These are phyloP conservation scores for Agapetus fuscipes DNA, from an alignment of 2,888 invertebrate genomes.

Conservation along the genomic window DNA sequence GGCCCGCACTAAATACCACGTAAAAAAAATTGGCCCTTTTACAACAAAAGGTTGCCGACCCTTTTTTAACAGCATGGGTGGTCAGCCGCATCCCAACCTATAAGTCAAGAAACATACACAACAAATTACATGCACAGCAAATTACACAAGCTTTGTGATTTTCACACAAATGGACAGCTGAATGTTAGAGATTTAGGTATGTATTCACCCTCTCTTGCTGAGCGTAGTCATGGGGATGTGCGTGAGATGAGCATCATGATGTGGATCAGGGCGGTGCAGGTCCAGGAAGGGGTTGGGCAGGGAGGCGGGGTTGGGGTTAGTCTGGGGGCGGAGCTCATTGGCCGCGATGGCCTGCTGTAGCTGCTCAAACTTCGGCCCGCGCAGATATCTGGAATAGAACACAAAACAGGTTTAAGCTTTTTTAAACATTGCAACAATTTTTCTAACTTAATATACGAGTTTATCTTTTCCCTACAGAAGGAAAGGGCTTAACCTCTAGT, in stretches of 20 bases:
- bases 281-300: constrained; percentile 49
- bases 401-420: background rate
- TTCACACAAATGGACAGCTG: too few relatives aligned
- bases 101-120: too few relatives aligned
- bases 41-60: background rate
- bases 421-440: too few relatives aligned
- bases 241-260: constrained; percentile 24
- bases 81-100: too few relatives aligned
- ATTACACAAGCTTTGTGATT: too few relatives aligned
- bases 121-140: too few relatives aligned
- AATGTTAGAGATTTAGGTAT: too few relatives aligned
- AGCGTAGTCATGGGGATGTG: constrained; percentile 34
- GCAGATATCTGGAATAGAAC: constrained; percentile 50
- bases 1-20: too few relatives aligned
- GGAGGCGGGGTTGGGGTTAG: constrained; percentile 42
- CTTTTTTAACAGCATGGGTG: too few relatives aligned
- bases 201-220: constrained; percentile 21
- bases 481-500: too few relatives aligned
- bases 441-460: too few relatives aligned
- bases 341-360: constrained; percentile 80
- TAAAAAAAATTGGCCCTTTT: background rate
- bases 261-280: constrained; percentile 40
- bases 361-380: constrained; percentile 84
- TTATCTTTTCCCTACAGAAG: too few relatives aligned
- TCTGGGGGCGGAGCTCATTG: constrained; percentile 58